A percentile compares a stretch with the other conserved stretches of the same genome.
These are phyloP conservation scores for Sinopyrophorus schimmeli DNA, from an alignment of 2,888 invertebrate genomes.

Conservation along the genomic window DNA sequence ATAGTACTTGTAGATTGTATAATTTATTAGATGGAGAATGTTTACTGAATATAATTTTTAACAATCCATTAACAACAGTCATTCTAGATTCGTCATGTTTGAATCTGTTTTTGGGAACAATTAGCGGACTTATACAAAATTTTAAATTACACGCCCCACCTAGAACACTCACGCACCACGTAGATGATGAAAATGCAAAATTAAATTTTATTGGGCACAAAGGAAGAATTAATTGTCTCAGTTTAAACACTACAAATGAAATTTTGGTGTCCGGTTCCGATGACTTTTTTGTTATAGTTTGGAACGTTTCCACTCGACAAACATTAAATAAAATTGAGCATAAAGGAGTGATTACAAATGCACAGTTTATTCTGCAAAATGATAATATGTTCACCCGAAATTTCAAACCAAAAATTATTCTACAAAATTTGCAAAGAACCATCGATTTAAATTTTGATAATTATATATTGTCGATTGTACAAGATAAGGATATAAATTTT, in stretches of 20 bases:
- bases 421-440: conserved; percentile 67
- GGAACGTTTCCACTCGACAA: conserved; percentile 80
- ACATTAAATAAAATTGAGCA: conserved; percentile 70
- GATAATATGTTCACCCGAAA: conserved; percentile 64
- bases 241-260: conserved; percentile 71
- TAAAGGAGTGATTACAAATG: conserved; percentile 76
- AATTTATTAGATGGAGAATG: conserved; percentile 70
- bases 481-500: conserved; percentile 47
- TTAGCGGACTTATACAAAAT: conserved; percentile 70
- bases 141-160: conserved; percentile 71
- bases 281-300: conserved; percentile 74
- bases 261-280: conserved; percentile 76
- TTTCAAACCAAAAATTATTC: conserved; percentile 60
- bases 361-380: conserved; percentile 65
- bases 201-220: conserved; percentile 69
- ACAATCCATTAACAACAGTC: conserved; percentile 69
- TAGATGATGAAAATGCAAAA: conserved; percentile 56
- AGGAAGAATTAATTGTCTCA: conserved; percentile 70
- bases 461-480: conserved; percentile 56
- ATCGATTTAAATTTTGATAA: conserved; percentile 61
- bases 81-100: conserved; percentile 71
- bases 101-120: conserved; percentile 73
- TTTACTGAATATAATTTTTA: conserved; percentile 74
- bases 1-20: conserved; percentile 83
- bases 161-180: conserved; percentile 66